Conservation (phyloP, 2,797 vertebrate species). For the Pseudocheirus occidentalis region DNA sequence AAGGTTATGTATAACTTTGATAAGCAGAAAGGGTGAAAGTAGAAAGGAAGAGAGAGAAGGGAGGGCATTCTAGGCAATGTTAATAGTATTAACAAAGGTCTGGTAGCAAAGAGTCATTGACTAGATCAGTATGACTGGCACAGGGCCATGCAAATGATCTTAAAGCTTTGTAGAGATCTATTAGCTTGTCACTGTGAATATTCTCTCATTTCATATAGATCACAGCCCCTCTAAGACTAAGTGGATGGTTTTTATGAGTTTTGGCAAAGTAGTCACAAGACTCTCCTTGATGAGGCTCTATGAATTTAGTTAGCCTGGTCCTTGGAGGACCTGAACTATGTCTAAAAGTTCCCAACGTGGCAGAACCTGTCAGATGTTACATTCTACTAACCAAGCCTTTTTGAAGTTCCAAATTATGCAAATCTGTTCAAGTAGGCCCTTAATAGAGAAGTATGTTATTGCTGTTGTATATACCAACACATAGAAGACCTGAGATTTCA, state of each 20-base stretch:
- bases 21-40: not conserved
- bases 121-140: not conserved
- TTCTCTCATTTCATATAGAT: not conserved
- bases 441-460: not conserved
- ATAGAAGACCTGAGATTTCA: not conserved
- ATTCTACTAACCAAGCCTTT: not conserved
- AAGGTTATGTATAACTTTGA: not conserved
- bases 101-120: not conserved
- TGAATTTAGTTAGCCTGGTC: not conserved
- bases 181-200: not conserved
- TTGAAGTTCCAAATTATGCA: not conserved
- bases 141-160: not conserved
- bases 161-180: not conserved
- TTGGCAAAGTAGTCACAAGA: not conserved
- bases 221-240: not conserved
- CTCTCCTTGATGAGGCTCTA: not conserved
- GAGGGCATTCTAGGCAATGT: not conserved
- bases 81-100: not conserved
- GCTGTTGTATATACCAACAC: not conserved
- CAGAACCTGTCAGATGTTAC: not conserved
- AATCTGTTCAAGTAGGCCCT: not conserved
- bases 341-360: not conserved
- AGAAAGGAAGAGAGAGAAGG: not conserved
- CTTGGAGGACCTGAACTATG: not conserved
- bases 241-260: not conserved